Base-by-base conservation (phyloP, 1,140 invertebrate species). In the Daktulosphaira vitifoliae region DNA sequence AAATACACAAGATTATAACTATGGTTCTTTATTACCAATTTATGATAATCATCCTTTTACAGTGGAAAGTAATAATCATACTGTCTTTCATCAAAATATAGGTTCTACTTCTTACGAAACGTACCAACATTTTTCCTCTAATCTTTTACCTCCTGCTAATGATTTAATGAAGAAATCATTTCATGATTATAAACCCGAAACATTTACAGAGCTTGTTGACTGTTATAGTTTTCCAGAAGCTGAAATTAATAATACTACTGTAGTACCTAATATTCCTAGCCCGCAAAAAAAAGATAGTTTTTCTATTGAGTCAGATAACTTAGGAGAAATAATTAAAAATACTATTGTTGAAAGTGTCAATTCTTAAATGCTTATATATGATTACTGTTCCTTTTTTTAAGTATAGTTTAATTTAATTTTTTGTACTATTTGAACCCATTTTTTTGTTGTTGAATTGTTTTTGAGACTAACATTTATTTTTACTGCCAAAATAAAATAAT, bases 291-390 rank as follows among this genome's bases (percentile, higher is more conserved):
- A 59, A 1, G 48, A 66, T 13, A 26, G 26, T n/a, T 48, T 39
- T 2, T 33, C 59, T 51, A 78, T 77, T 67, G 80, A 81, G 38
- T 53, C 56, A 52, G 88, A 90, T 72, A 92, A 92, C 75, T 91
- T 93, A 74, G 89, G 89, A 39, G 89, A 92, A 79, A 89, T 93
- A 67, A 92, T 93, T 68, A 92, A 91, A 76, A 91, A 92, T 76
- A 88, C 89, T 33, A 91, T 92, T 80, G 89, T 92, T 70, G 90
- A 92, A 77, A 90, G 88, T 71, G 89, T 90, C 66, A 88, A 85
- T 71, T 88, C 87, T 75, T 89, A 83, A 79, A 42, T 33, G 29
- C 5, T 33, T 6, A 33, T 23, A 20, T 22, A 22, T 51, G 11
- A 48, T 48, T 48, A 6, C n/a, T 22, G n/a, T 48, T n/a, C n/a